Conservation (phyloP, 2,888 invertebrate species). For the Drosophila ustulata region DNA sequence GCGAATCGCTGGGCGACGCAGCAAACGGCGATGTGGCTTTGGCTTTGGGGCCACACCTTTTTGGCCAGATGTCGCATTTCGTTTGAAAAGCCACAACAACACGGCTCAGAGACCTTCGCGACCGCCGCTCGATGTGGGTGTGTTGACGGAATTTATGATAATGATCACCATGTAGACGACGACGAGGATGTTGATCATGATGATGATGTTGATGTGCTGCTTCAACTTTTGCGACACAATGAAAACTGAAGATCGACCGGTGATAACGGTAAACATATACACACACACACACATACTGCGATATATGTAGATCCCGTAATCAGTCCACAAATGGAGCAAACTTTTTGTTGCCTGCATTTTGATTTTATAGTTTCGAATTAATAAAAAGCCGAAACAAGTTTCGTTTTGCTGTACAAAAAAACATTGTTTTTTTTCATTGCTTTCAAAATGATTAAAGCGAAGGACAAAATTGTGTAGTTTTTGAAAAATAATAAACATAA, state of each 20-base stretch:
- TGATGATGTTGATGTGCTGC: slow-evolving; percentile 30
- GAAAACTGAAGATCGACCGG: slow-evolving; percentile 32
- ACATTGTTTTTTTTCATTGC: too few relatives aligned
- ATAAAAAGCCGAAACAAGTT: slow-evolving; percentile 1
- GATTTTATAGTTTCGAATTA: neutral
- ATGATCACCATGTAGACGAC: slow-evolving; percentile 28
- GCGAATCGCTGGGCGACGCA: slow-evolving; percentile 29
- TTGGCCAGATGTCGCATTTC: slow-evolving; percentile 55
- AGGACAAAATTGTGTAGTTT: too few relatives aligned
- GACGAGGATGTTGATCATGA: slow-evolving; percentile 1
- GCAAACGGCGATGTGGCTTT: slow-evolving; percentile 3
- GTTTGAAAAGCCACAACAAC: slow-evolving; percentile 15
- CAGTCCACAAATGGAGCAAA: slow-evolving; percentile 3
- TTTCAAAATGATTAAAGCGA: too few relatives aligned
- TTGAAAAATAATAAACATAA: too few relatives aligned
- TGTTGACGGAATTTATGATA: slow-evolving; percentile 53
- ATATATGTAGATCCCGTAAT: neutral
- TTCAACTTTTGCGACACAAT: slow-evolving; percentile 55
- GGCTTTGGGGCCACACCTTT: slow-evolving; percentile 50
- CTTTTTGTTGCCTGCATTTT: neutral
- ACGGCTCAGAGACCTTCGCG: slow-evolving; percentile 37
- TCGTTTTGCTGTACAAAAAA: neutral
- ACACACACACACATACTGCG: neutral
- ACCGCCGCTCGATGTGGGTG: slow-evolving; percentile 44
- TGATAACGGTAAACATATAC: slow-evolving; percentile 30